Evolutionary conservation across 1,140 invertebrate genomes (phyloP), one percentile per base, ranked within the genome.

Genomic region (Limonius californicus): DNA sequence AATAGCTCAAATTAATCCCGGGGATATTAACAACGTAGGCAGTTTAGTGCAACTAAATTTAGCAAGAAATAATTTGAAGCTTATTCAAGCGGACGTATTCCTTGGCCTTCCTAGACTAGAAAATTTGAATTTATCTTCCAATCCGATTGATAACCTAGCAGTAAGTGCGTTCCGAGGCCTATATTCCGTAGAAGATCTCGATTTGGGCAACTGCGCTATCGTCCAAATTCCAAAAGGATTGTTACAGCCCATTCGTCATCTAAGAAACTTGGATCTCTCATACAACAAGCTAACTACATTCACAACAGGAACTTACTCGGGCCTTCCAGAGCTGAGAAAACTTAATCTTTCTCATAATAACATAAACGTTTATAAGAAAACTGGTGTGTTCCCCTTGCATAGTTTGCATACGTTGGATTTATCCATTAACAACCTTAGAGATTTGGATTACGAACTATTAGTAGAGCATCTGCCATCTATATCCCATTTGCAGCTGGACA

Each of bases 91-190:
- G 2, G 43, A 62, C 1, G 64, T 66, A n/a, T 66, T 75, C 43
- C 30, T 30, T 9, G 53, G 61, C 0, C 64, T 67, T n/a, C 64
- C 65, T 45, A 11, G 58, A 1, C 62, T 77, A 19, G 45, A 61
- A 14, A 35, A 43, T 1, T 53, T 77, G n/a, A 64, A 68, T 56
- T 56, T 77, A 16, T 62, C 65, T 8, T 55, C 67, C 11, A 77
- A 76, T 63, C 66, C 74, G 6, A 81, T 88, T 12, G 72, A 77
- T 12, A 74, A 68, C 4, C 78, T 87, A 2, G 73, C 78, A 8
- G 77, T 69, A 11, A 47, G 54, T 9, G 64, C 68, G 2, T 69
- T 71, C 32, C 47, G 69, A 9, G 64, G 66, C 19, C 43, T 74
- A 7, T 39, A 65, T 15, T 42, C 30, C 12, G 55, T 76, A 39